phyloP scores from a whole-genome alignment of 1,140 invertebrate genomes.

The Pachypeltis micranthus region DNA sequence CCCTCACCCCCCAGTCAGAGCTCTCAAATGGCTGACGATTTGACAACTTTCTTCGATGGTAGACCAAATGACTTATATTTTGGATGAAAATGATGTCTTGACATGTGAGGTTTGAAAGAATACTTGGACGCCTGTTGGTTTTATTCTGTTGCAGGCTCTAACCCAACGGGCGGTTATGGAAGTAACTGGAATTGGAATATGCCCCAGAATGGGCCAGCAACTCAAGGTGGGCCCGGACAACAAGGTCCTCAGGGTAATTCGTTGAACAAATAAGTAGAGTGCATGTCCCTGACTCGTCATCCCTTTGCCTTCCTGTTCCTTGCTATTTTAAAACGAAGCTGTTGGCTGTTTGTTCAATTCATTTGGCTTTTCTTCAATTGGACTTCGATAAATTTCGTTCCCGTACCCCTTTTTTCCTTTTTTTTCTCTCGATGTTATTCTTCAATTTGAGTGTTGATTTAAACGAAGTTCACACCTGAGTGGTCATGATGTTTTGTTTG shows the following conservation, averaged over 20 bases:
- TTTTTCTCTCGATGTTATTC: too few relatives aligned
- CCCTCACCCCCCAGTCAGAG: too few relatives aligned
- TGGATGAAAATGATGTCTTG: too few relatives aligned
- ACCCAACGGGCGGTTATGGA: conserved; percentile 39
- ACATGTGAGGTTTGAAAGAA: not conserved
- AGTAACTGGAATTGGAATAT: conserved; percentile 47
- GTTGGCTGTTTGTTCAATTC: conserved; percentile 12
- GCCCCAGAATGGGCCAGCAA: conserved; percentile 43
- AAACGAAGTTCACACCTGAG: too few relatives aligned
- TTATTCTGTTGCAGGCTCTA: conserved; percentile 18
- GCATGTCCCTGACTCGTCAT: not conserved
- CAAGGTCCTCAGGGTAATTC: conserved; percentile 39
- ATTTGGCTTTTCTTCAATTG: conserved; percentile 19
- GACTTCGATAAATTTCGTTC: too few relatives aligned
- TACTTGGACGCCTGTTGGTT: not conserved
- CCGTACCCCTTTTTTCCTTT: too few relatives aligned
- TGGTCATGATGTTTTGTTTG: too few relatives aligned
- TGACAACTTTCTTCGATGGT: too few relatives aligned
- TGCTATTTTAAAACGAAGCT: not conserved
- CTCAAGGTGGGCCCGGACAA: conserved; percentile 41
- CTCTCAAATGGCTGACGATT: too few relatives aligned
- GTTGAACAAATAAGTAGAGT: conserved; percentile 21
- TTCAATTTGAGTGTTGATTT: too few relatives aligned
- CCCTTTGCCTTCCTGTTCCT: too few relatives aligned
- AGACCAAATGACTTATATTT: too few relatives aligned